Conservation (phyloP, 1,140 invertebrate species). For the Oppia nitens region DNA sequence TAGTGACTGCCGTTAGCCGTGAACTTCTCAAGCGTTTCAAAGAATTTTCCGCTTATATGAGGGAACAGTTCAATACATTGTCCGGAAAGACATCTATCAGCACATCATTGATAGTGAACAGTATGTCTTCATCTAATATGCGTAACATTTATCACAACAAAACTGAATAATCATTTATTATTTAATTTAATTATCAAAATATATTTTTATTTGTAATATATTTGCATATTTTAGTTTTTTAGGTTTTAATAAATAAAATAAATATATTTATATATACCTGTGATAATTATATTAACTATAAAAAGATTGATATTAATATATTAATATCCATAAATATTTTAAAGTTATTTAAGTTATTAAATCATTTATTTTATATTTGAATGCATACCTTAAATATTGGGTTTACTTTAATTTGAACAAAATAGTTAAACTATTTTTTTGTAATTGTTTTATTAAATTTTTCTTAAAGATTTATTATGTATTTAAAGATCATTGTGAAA, state of each 20-base stretch:
- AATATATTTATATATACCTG: background rate
- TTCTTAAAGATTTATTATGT: background rate
- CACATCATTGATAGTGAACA: background rate
- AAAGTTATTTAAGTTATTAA: background rate
- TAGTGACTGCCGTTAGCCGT: conserved; percentile 7
- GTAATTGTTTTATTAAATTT: background rate
- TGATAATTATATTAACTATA: background rate
- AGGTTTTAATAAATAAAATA: background rate
- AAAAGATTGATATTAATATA: background rate
- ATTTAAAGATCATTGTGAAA: background rate
- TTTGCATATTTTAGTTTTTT: background rate
- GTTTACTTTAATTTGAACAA: background rate
- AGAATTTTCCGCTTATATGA: background rate
- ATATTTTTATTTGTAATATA: background rate
- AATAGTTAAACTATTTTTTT: background rate
- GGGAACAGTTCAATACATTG: background rate
- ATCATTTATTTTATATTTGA: background rate
- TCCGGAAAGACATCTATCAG: background rate
- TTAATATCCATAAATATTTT: background rate
- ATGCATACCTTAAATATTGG: background rate
- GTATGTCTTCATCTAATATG: background rate
- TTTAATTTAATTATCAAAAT: background rate
- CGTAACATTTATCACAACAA: background rate
- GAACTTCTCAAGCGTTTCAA: conserved; percentile 10
- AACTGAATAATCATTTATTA: background rate